These are phyloP conservation scores for Drosophila kuntzei DNA, from an alignment of 2,888 invertebrate species.

Conservation along the genomic window DNA sequence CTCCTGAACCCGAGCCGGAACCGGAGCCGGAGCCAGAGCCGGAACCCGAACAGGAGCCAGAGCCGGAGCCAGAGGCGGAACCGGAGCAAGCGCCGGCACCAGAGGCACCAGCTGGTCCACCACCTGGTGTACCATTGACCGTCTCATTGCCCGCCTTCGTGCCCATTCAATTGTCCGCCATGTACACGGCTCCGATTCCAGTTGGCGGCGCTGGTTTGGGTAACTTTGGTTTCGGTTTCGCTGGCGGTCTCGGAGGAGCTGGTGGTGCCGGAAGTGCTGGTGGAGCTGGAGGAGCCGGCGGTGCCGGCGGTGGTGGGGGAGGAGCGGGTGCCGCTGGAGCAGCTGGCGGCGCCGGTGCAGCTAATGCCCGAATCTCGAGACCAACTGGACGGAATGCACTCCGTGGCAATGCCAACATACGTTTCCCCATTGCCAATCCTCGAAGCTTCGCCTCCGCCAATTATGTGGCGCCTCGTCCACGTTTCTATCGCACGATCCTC, in stretches of 20 bases:
- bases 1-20: conserved; percentile 70
- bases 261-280: too few species aligned
- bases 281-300: conserved; percentile 36
- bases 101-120: conserved; percentile 73
- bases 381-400: conserved; percentile 6
- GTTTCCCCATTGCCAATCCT: conserved; percentile 76
- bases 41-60: conserved; percentile 65
- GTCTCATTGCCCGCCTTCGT: conserved; percentile 84
- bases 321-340: conserved; percentile 4
- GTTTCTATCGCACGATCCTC: conserved; percentile 69
- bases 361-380: conserved; percentile 9
- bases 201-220: conserved; percentile 57
- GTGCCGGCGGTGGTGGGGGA: conserved; percentile 27
- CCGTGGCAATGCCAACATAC: conserved; percentile 49
- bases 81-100: conserved; percentile 52
- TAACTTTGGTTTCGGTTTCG: conserved; percentile 45
- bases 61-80: conserved; percentile 81
- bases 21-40: conserved; percentile 83
- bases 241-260: background rate
- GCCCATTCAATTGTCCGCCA: conserved; percentile 84
- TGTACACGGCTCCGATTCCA: conserved; percentile 84
- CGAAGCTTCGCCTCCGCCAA: conserved; percentile 76
- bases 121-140: conserved; percentile 81
- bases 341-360: conserved; percentile 2
- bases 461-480: conserved; percentile 75